Base-by-base conservation (phyloP, 2,888 invertebrate genomes). In the Glomeris marginata region DNA sequence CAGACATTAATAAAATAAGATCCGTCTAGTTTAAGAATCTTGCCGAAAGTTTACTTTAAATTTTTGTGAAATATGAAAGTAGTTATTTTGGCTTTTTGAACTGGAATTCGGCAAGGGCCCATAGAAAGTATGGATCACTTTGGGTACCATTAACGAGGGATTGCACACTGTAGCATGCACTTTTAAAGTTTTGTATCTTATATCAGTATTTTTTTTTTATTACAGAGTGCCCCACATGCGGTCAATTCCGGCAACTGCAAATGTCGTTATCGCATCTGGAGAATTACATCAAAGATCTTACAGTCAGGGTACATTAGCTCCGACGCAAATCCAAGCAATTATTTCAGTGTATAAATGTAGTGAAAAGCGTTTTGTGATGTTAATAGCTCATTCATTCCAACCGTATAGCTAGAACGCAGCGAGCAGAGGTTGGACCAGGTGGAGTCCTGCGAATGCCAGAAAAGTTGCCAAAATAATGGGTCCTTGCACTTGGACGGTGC, bases 391-490 rank as follows among this genome's bases (percentile, higher is more conserved):
- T 28, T 13, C 6, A 10, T 44, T 22, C 35, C 37, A 22, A 20
- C 35, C 47, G 33, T 61, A 13, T 73, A 88, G 87, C 75, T 88
- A 72, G 78, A 78, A 66, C 78, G 77, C 64, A 78, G 84, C 58
- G 86, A 88, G 69, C 76, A 77, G 62, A 77, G 84, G 60, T 75
- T 87, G 66, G 73, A 76, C 63, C 77, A 77, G 63, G 74, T 87
- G 63, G 86, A 88, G 70, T 80, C 84, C 68, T 90, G 88, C 69
- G 87, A 88, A 72, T 90, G 90, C 71, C 81, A 81, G 71, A 84
- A 83, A 71, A 83, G 85, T 56, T 90, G 88, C 73, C 76, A 76
- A 64, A 76, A 80, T 59, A 85, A 86, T 69, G 84, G 81, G 21
- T 80, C 82, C 50, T 76, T 81, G 54, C 80, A 81, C 65, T 78